These are phyloP conservation scores for Lepidocolaptes lacrymiger DNA, from an alignment of 2,797 vertebrate genomes.

Conservation along the genomic window DNA sequence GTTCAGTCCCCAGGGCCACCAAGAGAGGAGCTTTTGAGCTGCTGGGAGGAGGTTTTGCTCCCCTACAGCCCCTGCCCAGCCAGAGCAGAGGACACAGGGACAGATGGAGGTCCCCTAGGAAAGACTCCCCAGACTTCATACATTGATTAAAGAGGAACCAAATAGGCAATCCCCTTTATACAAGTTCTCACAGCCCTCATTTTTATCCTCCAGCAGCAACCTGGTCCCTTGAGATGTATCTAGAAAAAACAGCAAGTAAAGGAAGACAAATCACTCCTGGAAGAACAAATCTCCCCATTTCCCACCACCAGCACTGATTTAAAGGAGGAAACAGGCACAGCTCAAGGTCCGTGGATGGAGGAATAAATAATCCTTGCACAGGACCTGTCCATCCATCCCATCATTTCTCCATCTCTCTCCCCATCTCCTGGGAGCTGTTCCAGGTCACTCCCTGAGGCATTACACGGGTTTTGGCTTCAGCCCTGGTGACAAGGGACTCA, in stretches of 20 bases:
- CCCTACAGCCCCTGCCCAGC: background rate
- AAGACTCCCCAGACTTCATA: background rate
- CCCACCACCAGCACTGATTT: background rate
- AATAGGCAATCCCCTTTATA: fast-evolving
- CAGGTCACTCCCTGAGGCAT: fast-evolving
- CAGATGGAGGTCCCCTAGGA: fast-evolving
- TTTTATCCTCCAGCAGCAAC: background rate
- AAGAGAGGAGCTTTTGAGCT: background rate
- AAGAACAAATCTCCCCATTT: background rate
- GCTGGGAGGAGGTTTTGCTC: background rate
- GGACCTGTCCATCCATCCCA: fast-evolving
- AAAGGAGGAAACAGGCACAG: background rate
- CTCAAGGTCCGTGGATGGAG: fast-evolving
- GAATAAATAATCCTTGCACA: background rate
- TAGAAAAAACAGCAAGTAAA: fast-evolving
- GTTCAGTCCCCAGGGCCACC: background rate
- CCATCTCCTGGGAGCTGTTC: background rate
- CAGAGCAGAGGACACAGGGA: no score
- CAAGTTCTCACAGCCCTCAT: background rate
- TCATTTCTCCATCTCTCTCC: background rate
- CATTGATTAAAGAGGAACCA: background rate
- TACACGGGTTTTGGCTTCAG: background rate
- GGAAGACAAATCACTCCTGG: background rate
- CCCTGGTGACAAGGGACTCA: background rate
- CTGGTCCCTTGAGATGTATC: fast-evolving